Conservation (phyloP, 2,797 vertebrate genomes). For the Rhinoraja longicauda region DNA sequence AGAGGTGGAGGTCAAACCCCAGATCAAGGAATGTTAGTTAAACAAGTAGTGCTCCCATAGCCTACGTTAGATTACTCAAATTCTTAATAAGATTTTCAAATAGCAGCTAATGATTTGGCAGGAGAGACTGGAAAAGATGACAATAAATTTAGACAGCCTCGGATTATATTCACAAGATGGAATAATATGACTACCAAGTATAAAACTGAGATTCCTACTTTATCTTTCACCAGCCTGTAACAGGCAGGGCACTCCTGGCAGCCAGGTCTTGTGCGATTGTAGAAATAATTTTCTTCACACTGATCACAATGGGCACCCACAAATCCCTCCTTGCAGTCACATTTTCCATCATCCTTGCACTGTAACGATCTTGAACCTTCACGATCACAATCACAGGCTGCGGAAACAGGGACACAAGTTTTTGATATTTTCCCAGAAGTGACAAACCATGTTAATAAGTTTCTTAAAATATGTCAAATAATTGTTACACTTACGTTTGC, state of each 20-base stretch:
- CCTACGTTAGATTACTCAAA: neutral
- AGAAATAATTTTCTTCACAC: constrained; percentile 97
- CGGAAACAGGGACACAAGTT: neutral
- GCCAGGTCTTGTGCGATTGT: constrained; percentile 82
- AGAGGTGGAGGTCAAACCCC: too few species aligned
- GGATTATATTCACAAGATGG: neutral
- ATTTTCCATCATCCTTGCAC: constrained; percentile 76
- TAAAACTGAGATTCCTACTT: constrained; percentile 58
- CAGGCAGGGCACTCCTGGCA: constrained; percentile 94
- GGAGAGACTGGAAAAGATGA: neutral
- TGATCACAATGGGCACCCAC: constrained; percentile 86
- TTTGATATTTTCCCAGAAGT: neutral
- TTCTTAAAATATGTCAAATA: neutral
- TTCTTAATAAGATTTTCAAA: neutral
- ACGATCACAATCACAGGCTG: constrained; percentile 89
- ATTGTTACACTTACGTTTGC: constrained; percentile 80
- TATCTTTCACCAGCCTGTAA: constrained; percentile 86
- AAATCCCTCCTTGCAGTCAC: constrained; percentile 81
- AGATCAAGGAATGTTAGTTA: neutral
- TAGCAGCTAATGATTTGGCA: neutral
- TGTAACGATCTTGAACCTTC: constrained; percentile 79
- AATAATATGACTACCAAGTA: neutral
- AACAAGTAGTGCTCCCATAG: neutral
- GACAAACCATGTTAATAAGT: neutral
- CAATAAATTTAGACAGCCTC: neutral